Conservation (phyloP, 2,888 invertebrate species). For the Conomelus anceps region DNA sequence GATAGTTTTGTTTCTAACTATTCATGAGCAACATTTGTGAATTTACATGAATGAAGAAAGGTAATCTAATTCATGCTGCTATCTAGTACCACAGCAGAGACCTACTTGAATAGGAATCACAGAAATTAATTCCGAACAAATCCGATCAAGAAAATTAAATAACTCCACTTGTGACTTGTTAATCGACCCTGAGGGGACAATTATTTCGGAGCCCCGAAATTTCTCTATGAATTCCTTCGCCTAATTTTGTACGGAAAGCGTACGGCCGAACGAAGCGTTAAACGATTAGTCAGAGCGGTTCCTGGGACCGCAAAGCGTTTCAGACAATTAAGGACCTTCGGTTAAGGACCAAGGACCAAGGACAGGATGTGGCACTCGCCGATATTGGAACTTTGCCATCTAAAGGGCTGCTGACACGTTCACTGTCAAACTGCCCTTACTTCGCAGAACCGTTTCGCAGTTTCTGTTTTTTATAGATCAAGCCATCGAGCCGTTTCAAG, state of each 20-base stretch:
- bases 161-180: background rate
- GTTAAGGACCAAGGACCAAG: background rate
- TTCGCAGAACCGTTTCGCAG: background rate
- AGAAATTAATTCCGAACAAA: background rate
- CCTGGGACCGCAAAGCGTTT: background rate
- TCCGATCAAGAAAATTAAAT: background rate
- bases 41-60: too few relatives aligned
- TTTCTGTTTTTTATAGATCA: background rate
- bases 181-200: background rate
- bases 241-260: background rate
- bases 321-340: background rate
- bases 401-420: background rate
- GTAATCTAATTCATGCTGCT: too few relatives aligned
- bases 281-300: background rate
- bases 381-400: background rate
- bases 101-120: background rate
- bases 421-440: background rate
- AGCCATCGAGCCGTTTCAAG: background rate
- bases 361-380: background rate
- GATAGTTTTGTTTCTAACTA: too few relatives aligned
- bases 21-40: too few relatives aligned
- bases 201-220: background rate
- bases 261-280: background rate
- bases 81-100: background rate
- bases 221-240: background rate